These are phyloP conservation scores for Cydia fagiglandana DNA, from an alignment of 1,140 invertebrate species.

Conservation along the genomic window DNA sequence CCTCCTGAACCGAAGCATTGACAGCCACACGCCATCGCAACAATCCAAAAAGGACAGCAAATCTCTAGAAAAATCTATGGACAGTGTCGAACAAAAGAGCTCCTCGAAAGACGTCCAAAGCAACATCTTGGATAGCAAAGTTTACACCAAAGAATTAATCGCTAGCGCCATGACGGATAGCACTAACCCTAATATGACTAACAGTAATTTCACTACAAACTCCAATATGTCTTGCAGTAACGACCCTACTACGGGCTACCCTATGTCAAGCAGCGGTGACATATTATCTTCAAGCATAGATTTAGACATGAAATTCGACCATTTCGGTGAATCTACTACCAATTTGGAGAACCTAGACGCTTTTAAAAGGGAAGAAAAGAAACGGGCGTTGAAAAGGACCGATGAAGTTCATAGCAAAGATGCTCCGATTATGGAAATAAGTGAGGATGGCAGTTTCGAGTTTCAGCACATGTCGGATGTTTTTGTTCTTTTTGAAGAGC, in stretches of 20 bases:
- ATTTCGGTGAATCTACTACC: conserved; percentile 73
- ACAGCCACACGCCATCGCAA: conserved; percentile 59
- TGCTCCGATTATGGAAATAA: conserved; percentile 34
- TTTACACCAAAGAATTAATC: conserved; percentile 54
- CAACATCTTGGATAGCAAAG: conserved; percentile 69
- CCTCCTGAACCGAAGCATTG: conserved; percentile 64
- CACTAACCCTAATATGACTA: conserved; percentile 70
- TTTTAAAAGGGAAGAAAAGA: conserved; percentile 43
- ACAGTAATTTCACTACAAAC: conserved; percentile 74
- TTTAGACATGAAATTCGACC: conserved; percentile 78
- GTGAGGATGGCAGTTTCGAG: conserved; percentile 53
- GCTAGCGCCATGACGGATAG: conserved; percentile 68
- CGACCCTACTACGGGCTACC: conserved; percentile 70
- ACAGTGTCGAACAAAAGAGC: conserved; percentile 68
- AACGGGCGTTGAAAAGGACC: conserved; percentile 47
- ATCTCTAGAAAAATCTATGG: conserved; percentile 63
- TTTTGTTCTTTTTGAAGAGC: conserved; percentile 82
- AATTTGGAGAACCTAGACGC: conserved; percentile 60
- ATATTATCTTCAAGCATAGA: conserved; percentile 73
- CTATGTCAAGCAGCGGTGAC: conserved; percentile 72
- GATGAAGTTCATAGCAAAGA: conserved; percentile 47
- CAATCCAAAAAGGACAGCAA: conserved; percentile 62
- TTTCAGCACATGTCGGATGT: conserved; percentile 85
- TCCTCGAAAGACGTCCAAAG: conserved; percentile 67
- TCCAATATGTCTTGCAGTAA: conserved; percentile 75